A percentile compares a stretch with the other conserved stretches of the same genome.
Conservation (phyloP, 1,140 invertebrate genomes). For the Procambarus virginalis region DNA sequence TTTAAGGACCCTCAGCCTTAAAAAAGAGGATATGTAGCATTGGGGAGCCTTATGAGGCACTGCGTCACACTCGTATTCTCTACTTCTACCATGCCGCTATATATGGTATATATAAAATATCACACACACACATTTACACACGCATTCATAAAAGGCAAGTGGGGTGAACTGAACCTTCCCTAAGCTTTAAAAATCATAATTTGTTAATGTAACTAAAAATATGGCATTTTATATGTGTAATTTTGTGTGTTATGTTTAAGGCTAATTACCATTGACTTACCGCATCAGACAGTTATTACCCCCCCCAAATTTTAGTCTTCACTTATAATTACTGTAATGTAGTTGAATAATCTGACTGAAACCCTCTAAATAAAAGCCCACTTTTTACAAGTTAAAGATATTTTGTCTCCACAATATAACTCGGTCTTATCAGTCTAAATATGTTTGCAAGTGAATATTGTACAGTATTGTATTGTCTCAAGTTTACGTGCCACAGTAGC, state of each 20-base stretch:
- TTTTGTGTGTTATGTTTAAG: background rate
- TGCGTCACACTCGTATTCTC: too few relatives aligned
- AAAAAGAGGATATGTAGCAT: too few relatives aligned
- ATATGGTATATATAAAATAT: too few relatives aligned
- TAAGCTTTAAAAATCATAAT: slow-evolving; percentile 40
- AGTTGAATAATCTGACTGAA: background rate
- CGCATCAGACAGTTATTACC: background rate
- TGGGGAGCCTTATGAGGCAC: too few relatives aligned
- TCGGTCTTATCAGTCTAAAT: background rate
- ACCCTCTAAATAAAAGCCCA: background rate
- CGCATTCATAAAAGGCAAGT: background rate
- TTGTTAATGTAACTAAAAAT: background rate
- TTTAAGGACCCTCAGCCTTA: too few relatives aligned
- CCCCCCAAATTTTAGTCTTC: background rate
- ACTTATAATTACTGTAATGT: background rate
- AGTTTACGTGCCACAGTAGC: slow-evolving; percentile 45
- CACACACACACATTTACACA: too few relatives aligned
- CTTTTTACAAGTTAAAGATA: background rate
- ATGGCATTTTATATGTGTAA: slow-evolving; percentile 31
- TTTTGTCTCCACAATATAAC: background rate
- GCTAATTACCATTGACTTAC: background rate
- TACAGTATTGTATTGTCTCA: slow-evolving; percentile 3
- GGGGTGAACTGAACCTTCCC: background rate
- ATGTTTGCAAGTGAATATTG: background rate
- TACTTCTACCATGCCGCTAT: too few relatives aligned